Evolutionary conservation across 2,113 vertebrate genomes (phyloP).

Genomic region (Anseranas semipalmata): DNA sequence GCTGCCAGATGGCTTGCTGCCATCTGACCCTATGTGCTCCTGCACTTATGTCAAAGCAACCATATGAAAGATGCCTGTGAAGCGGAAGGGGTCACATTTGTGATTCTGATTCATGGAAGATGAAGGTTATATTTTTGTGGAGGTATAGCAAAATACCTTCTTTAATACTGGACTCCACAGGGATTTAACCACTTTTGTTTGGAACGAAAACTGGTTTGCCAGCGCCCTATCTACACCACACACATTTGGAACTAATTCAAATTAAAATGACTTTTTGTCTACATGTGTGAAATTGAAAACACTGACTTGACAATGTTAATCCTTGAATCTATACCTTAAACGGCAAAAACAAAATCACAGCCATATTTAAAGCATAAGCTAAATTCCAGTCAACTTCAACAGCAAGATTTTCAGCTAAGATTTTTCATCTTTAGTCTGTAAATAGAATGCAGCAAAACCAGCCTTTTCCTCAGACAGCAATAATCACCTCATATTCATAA

Average conservation of each 20-base stretch:
- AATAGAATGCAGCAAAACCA: neutral
- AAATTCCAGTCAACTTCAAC: neutral
- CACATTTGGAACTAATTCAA: neutral
- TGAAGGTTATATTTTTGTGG: neutral
- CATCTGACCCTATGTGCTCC: neutral
- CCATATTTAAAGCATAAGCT: neutral
- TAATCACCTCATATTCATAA: neutral
- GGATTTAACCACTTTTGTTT: neutral
- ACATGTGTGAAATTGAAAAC: neutral
- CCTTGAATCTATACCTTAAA: neutral
- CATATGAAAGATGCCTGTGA: rapidly evolving
- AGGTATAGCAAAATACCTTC: neutral
- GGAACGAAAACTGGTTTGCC: neutral
- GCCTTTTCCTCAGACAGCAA: neutral
- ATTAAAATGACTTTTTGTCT: neutral
- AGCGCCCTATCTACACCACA: neutral
- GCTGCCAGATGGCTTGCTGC: neutral
- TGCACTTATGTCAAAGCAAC: neutral
- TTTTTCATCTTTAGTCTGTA: neutral
- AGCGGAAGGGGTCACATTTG: neutral
- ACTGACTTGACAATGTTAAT: neutral
- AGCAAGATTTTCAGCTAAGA: neutral
- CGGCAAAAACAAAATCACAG: neutral
- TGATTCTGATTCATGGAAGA: neutral
- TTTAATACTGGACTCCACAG: neutral